Evolutionary conservation across 2,797 vertebrate genomes (phyloP).

Genomic region (Decapterus maruadsi): DNA sequence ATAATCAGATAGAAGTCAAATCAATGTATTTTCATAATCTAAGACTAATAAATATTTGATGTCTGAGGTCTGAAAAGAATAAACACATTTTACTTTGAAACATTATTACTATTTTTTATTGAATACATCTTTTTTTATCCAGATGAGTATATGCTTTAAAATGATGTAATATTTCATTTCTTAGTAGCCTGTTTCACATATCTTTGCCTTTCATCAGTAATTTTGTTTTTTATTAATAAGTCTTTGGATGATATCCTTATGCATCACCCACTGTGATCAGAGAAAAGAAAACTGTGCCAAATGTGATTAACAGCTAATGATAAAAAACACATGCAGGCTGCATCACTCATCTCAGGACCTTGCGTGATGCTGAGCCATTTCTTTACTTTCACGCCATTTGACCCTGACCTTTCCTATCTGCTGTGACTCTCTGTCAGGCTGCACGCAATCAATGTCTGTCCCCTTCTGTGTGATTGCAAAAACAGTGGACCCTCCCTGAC

Average conservation of each 20-base stretch:
- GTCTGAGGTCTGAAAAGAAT: conserved; percentile 46
- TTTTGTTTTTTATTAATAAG: conserved; percentile 50
- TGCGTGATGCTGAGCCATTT: conserved; percentile 67
- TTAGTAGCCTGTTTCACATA: conserved; percentile 37
- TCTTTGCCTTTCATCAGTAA: conserved; percentile 53
- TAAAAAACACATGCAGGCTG: conserved; percentile 67
- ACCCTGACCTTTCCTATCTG: conserved; percentile 81
- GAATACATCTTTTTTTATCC: conserved; percentile 46
- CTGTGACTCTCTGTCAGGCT: conserved; percentile 77
- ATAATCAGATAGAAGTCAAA: conserved; percentile 2
- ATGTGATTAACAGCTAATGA: conserved; percentile 64
- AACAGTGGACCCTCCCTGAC: conserved; percentile 71
- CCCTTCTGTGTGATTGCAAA: conserved; percentile 75
- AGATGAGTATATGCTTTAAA: conserved; percentile 22
- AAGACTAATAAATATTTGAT: conserved; percentile 41
- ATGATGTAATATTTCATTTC: conserved; percentile 24
- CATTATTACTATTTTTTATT: conserved; percentile 18
- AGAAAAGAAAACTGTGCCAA: conserved; percentile 51
- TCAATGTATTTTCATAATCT: conserved; percentile 26
- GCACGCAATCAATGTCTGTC: conserved; percentile 83
- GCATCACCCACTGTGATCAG: conserved; percentile 57
- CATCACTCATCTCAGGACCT: conserved; percentile 53
- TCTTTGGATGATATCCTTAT: conserved; percentile 53
- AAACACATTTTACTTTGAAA: conserved; percentile 49
- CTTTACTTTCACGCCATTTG: conserved; percentile 82